Base-by-base conservation (phyloP, 1,140 invertebrate species). In the Diuraphis noxia region DNA sequence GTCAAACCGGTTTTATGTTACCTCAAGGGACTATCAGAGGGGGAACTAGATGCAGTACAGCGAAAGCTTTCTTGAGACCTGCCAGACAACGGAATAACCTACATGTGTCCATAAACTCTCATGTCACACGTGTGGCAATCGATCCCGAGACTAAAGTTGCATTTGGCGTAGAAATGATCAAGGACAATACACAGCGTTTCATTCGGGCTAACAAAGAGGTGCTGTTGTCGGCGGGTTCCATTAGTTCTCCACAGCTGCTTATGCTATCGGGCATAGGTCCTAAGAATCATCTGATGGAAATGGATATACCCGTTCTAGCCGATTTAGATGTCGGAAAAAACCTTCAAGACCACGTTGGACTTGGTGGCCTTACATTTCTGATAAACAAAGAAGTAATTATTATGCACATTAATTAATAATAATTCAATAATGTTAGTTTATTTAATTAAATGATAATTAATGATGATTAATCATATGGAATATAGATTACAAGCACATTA, bases 241-340 rank as follows among this genome's bases (percentile, higher is more conserved):
- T 99, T 0, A 98, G 98, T 93, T 97, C 98, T 1, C 97, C 98
- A 0, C 98, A 99, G 93, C 93, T 99, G 0, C 93, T 99, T 10
- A 98, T 99, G 97, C 94, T 99, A 0, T 98, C 97, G 3, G 98
- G 95, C 93, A 91, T 94, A 92, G 91, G 93, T 93, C 84, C 93
- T 25, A 93, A 87, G 40, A 90, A 92, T 8, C 93, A 93, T 77
- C 85, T 94, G 13, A 30, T 52, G 10, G 92, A 93, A 81, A 63
- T 93, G 30, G 92, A 95, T 91, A 97, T 97, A 92, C 96, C 96
- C 7, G 93, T 97, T 0, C 95, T 97, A 91, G 95, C 96, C 93
- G 96, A 97, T 93, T 93, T 96, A 3, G 95, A 94, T 93, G 97
- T 96, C 21, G 98, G 98, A 0, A 94, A 97, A 87, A 99, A 98